These are phyloP conservation scores for Pipistrellus pipistrellus DNA, from an alignment of 2,797 vertebrate species.

Conservation along the genomic window DNA sequence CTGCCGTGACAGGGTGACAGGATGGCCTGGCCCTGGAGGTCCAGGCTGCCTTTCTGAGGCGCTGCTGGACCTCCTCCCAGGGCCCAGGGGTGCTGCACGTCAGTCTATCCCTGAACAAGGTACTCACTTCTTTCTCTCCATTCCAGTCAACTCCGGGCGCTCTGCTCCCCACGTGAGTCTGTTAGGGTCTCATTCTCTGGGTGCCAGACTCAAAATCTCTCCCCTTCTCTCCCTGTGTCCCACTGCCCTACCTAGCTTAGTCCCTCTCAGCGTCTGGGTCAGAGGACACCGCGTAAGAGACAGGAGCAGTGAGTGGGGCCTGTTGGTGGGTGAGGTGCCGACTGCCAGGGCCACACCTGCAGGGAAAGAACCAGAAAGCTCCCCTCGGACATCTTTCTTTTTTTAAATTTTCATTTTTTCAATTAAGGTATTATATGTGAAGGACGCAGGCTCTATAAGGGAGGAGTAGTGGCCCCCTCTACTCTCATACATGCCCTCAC, in stretches of 20 bases:
- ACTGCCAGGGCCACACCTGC: too few species aligned
- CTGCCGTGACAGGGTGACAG: neutral
- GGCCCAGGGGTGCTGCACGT: fast-evolving
- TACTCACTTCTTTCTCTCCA: neutral
- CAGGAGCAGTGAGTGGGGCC: neutral
- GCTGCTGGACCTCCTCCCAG: too few species aligned
- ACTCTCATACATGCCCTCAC: too few species aligned
- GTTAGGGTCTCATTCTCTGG: neutral
- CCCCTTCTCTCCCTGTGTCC: too few species aligned
- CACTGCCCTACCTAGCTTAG: fast-evolving
- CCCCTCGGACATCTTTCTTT: neutral
- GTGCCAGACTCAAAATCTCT: neutral
- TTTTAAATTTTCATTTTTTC: too few species aligned
- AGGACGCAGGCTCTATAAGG: too few species aligned
- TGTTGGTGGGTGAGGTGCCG: fast-evolving
- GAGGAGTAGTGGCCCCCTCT: too few species aligned
- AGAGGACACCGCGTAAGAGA: neutral
- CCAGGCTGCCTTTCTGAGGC: neutral
- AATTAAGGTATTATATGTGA: too few species aligned
- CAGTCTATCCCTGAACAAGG: neutral
- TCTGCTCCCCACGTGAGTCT: neutral
- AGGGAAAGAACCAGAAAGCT: neutral
- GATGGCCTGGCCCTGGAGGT: neutral
- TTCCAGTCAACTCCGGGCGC: fast-evolving
- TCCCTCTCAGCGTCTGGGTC: neutral